Percentiles rank a stretch among this genome's conserved stretches.
phyloP scores from a whole-genome alignment of 2,113 vertebrate genomes.

The Megalops atlanticus region DNA sequence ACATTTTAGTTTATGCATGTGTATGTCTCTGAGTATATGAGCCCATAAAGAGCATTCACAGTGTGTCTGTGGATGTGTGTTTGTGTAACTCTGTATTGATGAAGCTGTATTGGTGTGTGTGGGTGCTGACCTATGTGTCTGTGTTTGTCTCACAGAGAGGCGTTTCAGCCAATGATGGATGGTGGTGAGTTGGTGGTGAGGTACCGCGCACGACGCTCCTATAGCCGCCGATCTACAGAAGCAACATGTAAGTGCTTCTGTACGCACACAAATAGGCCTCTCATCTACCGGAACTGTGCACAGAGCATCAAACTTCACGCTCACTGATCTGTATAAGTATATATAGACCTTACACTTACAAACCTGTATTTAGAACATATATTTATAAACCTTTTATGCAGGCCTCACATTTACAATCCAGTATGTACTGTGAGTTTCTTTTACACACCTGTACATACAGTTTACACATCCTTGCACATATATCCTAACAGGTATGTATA shows the following conservation, averaged over 20 bases:
- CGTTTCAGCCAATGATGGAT: slow-evolving; percentile 84
- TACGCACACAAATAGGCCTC: no score
- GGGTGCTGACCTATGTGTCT: slow-evolving; percentile 7
- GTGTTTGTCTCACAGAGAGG: slow-evolving; percentile 71
- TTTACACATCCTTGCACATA: background rate
- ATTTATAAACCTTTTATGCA: background rate
- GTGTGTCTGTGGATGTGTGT: no score
- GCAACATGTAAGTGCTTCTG: slow-evolving; percentile 79
- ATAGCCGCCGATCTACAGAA: slow-evolving; percentile 85
- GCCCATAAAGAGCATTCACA: no score
- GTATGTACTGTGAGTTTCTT: background rate
- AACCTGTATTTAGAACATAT: background rate
- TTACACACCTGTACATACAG: background rate
- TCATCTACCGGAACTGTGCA: background rate
- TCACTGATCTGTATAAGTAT: no score
- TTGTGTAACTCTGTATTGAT: slow-evolving; percentile 41
- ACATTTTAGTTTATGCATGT: no score
- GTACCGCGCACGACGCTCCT: slow-evolving; percentile 83
- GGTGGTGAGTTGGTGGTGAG: slow-evolving; percentile 87
- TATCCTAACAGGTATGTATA: no score
- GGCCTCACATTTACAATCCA: background rate
- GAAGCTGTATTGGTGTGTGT: background rate
- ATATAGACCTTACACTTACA: no score
- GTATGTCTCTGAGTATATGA: no score
- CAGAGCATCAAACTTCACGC: no score